Evolutionary conservation across 2,888 invertebrate genomes (phyloP).

Genomic region (Agonum fuliginosum): DNA sequence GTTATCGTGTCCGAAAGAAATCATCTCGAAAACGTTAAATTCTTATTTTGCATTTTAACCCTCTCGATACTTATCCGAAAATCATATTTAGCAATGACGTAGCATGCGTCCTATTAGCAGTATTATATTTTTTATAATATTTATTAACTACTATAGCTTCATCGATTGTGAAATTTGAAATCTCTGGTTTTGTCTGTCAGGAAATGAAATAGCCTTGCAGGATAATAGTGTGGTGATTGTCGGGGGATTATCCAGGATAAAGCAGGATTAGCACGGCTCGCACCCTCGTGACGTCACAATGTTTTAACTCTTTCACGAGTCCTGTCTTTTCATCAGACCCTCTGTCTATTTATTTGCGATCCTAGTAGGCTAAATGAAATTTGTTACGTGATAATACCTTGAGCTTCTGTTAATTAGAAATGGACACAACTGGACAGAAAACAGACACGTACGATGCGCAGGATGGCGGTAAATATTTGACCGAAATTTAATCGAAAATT

Average conservation of each 20-base stretch:
- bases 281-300: slow-evolving; percentile 52
- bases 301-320: slow-evolving; percentile 57
- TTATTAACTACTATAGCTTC: too few species aligned
- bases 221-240: slow-evolving; percentile 60
- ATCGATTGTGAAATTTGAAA: not conserved
- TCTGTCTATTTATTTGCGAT: slow-evolving; percentile 51
- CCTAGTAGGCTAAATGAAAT: slow-evolving; percentile 46
- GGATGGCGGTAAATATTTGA: not conserved
- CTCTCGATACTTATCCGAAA: too few species aligned
- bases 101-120: too few species aligned
- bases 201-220: slow-evolving; percentile 52
- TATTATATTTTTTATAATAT: too few species aligned
- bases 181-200: too few species aligned
- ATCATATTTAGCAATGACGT: too few species aligned
- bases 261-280: slow-evolving; percentile 52
- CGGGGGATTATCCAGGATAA: slow-evolving; percentile 56
- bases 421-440: slow-evolving; percentile 26
- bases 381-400: slow-evolving; percentile 59
- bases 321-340: slow-evolving; percentile 50
- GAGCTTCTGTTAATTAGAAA: slow-evolving; percentile 56
- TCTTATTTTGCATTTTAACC: too few species aligned
- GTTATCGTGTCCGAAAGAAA: too few species aligned
- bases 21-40: too few species aligned
- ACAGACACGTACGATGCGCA: not conserved
- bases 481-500: too few species aligned